Evolutionary conservation across 2,888 invertebrate genomes (phyloP), one percentile per base, ranked within the genome.

Genomic region (Melangyna quadrimaculata): DNA sequence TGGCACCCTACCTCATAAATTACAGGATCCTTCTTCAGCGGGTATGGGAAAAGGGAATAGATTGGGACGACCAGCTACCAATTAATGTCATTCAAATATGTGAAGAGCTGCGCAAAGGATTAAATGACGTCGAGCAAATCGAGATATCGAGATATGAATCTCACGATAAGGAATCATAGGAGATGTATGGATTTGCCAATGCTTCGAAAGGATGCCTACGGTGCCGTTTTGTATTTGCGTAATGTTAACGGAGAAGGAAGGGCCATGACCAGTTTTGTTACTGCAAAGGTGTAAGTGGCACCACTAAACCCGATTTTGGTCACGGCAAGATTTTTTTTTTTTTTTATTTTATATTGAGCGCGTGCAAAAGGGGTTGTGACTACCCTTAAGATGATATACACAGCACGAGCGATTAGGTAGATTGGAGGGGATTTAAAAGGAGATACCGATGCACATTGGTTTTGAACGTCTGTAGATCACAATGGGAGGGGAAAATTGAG

Each of bases 11-110:
- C 45, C 24, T 65, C 12, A 67, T 86, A 6, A 48, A 74, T 27
- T 55, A 69, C 3, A 87, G 87, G 78, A 82, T 88, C 9, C n/a
- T 87, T 6, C 35, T 88, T 2, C 82, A 88, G 53, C 51, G 83
- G 14, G 12, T 53, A 53, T 53, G 27, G 27, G 51, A 53, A 14
- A 27, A 5, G 14, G 51, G 27, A 6, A 6, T 27, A 1, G n/a
- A 14, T 3, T 19, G 19, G 45, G 45, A 19, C 3, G 19, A 19
- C 0, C 1, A 35, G 35, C 1, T 35, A 35, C 35, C 35, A 35
- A 7, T 32, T 8, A 32, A 5, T 27, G 27, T n/a, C 32, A 32
- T 32, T 1, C 3, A 8, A 32, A 32, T 7, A 32, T 32, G 32
- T 4, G 32, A 32, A 4, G 32, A 32, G 51, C 8, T 51, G n/a